These are phyloP conservation scores for Drosophila rhopaloa DNA, from an alignment of 1,140 invertebrate genomes.

Conservation along the genomic window DNA sequence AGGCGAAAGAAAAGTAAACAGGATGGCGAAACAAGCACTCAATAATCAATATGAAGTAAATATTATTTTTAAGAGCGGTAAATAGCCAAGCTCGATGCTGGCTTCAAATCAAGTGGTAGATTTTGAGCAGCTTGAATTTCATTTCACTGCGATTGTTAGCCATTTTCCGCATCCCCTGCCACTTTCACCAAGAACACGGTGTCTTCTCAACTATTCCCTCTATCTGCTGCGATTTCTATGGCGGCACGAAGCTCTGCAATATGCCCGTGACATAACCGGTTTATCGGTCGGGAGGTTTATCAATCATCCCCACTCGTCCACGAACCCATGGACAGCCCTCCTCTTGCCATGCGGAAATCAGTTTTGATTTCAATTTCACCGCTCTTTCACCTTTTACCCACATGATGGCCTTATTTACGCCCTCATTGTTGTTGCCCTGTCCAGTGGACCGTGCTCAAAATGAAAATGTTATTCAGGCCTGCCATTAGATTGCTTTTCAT, in stretches of 20 bases:
- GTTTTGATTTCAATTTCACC: conserved; percentile 50
- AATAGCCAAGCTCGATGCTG: conserved; percentile 13
- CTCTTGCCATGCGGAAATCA: conserved; percentile 48
- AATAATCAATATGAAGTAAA: conserved; percentile 49
- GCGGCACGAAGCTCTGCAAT: neutral
- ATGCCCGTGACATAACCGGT: conserved; percentile 42
- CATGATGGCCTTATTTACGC: conserved; percentile 28
- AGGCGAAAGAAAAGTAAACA: conserved; percentile 31
- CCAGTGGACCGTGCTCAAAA: conserved; percentile 35
- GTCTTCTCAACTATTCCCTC: neutral
- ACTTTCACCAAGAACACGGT: neutral
- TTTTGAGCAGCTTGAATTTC: conserved; percentile 28
- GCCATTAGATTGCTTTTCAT: conserved; percentile 65
- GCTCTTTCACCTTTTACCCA: conserved; percentile 31
- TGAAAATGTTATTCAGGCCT: conserved; percentile 50
- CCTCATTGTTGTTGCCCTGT: conserved; percentile 16
- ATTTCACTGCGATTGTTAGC: conserved; percentile 31
- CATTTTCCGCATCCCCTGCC: conserved; percentile 2
- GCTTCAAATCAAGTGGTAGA: conserved; percentile 31
- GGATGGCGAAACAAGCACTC: conserved; percentile 45
- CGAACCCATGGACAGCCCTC: neutral
- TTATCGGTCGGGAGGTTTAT: conserved; percentile 21
- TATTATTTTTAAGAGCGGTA: conserved; percentile 34
- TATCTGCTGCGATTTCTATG: conserved; percentile 3
- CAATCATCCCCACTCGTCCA: conserved; percentile 13